Percentiles rank a stretch among this genome's conserved stretches.
These are phyloP conservation scores for Cotesia congregata DNA, from an alignment of 2,888 invertebrate genomes.

Conservation along the genomic window DNA sequence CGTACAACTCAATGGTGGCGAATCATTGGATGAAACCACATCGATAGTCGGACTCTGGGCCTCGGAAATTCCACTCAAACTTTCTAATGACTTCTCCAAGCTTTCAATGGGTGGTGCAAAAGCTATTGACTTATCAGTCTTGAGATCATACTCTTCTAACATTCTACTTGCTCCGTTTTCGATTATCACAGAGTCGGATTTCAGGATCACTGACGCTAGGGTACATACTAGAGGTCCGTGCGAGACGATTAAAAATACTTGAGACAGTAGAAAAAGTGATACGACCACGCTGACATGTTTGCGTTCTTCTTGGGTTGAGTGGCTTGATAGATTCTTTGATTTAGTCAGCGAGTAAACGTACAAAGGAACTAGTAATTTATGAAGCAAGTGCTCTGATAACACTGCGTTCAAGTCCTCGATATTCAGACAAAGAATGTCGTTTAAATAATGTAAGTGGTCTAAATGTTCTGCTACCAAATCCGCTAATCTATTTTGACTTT, in stretches of 20 bases:
- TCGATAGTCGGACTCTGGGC: slow-evolving; percentile 46
- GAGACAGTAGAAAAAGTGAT: slow-evolving; percentile 90
- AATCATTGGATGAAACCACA: slow-evolving; percentile 22
- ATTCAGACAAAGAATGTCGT: slow-evolving; percentile 93
- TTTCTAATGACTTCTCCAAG: slow-evolving; percentile 82
- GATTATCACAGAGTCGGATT: slow-evolving; percentile 82
- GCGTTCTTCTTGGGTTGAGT: slow-evolving; percentile 62
- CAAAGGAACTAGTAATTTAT: slow-evolving; percentile 91
- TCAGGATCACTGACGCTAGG: slow-evolving; percentile 90
- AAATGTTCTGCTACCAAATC: slow-evolving; percentile 97
- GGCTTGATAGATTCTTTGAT: slow-evolving; percentile 57
- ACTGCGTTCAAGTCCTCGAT: slow-evolving; percentile 95
- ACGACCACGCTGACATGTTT: slow-evolving; percentile 83
- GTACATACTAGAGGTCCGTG: slow-evolving; percentile 92
- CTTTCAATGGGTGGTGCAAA: slow-evolving; percentile 82
- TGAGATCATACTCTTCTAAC: slow-evolving; percentile 76
- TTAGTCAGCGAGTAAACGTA: slow-evolving; percentile 91
- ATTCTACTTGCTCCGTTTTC: slow-evolving; percentile 79
- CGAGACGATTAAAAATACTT: slow-evolving; percentile 95
- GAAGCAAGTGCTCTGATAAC: slow-evolving; percentile 92
- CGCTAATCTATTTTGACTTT: slow-evolving; percentile 89
- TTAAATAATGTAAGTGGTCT: slow-evolving; percentile 97
- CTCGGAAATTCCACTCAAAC: slow-evolving; percentile 56
- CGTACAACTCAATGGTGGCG: slow-evolving; percentile 14
- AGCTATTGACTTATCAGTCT: slow-evolving; percentile 72